Evolutionary conservation across 2,888 invertebrate species (phyloP), one percentile per base, ranked within the genome.

Genomic region (Acholoe squamosa): DNA sequence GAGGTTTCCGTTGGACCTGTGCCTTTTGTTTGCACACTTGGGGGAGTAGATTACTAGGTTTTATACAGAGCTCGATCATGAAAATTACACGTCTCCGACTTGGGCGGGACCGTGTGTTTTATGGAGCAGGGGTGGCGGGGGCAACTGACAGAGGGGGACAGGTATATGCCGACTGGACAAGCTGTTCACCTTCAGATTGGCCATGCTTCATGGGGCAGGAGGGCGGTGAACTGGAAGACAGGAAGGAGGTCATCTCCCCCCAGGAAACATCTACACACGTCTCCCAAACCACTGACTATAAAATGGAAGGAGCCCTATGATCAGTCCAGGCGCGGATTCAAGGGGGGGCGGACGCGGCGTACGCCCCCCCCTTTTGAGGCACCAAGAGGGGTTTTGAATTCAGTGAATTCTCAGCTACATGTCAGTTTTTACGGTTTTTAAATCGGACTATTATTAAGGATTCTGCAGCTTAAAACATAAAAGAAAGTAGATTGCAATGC

Each of bases 1-100:
- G 61, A n/a, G 22, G n/a, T 61, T 61, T 31, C 76, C 76, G 76
- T 76, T 31, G 28, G 31, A 28, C 14, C 19, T 28, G 25, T 16
- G 76, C n/a, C 43, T 43, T 80, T 80, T 80, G 80, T 80, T 80
- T 80, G 43, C 34, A 43, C 33, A 80, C 80, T n/a, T 33, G 80
- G n/a, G 80, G n/a, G 43, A 19, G 19, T 19, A 80, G 33, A 80
- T 80, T 5, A 43, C 80, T 25, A 25, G 33, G 80, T 80, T 80
- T 43, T 14, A 25, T 19, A 19, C 80, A 22, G 80, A 14, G 34
- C 16, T 43, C 80, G 80, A 80, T 80, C 80, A 80, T 19, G 33
- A 34, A 80, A 80, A 80, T 80, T 34, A 80, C 80, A 80, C 22
- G 80, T 80, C 34, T 43, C 0, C 16, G 80, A 43, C 80, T 19